phyloP scores from a whole-genome alignment of 1,140 invertebrate genomes.

The Nephila pilipes region DNA sequence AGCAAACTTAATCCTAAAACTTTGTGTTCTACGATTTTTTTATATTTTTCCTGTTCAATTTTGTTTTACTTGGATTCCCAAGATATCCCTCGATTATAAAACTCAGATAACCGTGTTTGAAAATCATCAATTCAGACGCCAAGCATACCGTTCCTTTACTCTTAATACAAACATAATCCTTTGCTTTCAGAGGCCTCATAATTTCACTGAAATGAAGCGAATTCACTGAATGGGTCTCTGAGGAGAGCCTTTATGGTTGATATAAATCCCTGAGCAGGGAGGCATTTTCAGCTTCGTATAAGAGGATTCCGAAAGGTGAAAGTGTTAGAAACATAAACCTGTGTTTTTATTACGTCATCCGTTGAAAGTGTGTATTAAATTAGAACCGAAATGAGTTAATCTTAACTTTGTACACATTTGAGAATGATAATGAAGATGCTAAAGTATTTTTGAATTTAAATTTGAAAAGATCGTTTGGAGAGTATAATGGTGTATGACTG shows the following conservation, averaged over 20 bases:
- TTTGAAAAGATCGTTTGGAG: too few relatives aligned
- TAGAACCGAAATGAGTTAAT: not conserved
- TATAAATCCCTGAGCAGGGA: not conserved
- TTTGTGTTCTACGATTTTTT: too few relatives aligned
- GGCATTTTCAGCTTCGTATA: not conserved
- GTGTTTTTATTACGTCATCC: not conserved
- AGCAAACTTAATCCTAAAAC: too few relatives aligned
- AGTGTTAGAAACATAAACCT: not conserved
- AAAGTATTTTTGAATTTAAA: too few relatives aligned
- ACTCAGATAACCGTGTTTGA: not conserved
- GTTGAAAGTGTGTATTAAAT: not conserved
- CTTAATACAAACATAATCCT: constrained; percentile 31
- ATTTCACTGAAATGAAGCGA: not conserved
- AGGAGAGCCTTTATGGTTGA: not conserved
- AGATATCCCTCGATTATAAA: too few relatives aligned
- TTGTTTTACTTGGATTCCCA: too few relatives aligned
- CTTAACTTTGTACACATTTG: not conserved
- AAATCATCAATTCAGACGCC: not conserved
- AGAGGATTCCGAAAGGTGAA: not conserved
- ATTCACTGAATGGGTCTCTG: not conserved
- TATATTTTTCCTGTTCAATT: too few relatives aligned
- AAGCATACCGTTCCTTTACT: not conserved
- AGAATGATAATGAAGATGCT: not conserved
- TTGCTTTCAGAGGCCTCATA: constrained; percentile 2
- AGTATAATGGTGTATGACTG: too few relatives aligned